A percentile compares a stretch with the other conserved stretches of the same genome.
phyloP scores from a whole-genome alignment of 2,113 vertebrate genomes.

The Camelus bactrianus region DNA sequence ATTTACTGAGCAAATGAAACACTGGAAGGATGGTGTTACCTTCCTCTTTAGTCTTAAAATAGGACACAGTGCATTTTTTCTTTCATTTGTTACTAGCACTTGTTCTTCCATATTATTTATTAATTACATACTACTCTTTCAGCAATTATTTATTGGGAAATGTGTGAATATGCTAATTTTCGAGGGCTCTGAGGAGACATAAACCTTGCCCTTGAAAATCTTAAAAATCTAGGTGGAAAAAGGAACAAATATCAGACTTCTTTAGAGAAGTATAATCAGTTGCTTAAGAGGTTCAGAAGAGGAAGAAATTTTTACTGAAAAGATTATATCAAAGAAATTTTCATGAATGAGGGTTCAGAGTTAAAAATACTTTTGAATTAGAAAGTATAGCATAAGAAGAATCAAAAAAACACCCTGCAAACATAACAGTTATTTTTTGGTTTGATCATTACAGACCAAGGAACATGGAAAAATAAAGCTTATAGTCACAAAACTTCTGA shows the following conservation, averaged over 20 bases:
- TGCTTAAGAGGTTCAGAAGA: neutral
- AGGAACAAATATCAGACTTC: neutral
- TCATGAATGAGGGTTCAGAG: neutral
- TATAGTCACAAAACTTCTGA: neutral
- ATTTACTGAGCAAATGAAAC: conserved; percentile 16
- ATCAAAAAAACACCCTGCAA: neutral
- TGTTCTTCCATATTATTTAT: neutral
- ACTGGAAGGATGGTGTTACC: neutral
- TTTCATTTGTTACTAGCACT: conserved; percentile 21
- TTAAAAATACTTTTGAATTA: conserved; percentile 37
- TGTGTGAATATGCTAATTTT: neutral
- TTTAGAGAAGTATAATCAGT: neutral
- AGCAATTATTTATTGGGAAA: conserved; percentile 42
- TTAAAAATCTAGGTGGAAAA: neutral
- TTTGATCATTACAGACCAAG: neutral
- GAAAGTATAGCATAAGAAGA: neutral
- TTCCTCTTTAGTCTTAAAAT: conserved; percentile 17
- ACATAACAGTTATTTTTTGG: neutral
- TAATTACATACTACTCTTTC: neutral
- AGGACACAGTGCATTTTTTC: neutral
- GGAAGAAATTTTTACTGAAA: conserved; percentile 14
- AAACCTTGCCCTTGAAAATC: conserved; percentile 1
- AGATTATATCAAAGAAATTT: neutral
- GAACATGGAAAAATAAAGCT: neutral
- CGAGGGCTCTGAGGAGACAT: neutral